phyloP scores from a whole-genome alignment of 1,140 invertebrate species.

The Apis florea region DNA sequence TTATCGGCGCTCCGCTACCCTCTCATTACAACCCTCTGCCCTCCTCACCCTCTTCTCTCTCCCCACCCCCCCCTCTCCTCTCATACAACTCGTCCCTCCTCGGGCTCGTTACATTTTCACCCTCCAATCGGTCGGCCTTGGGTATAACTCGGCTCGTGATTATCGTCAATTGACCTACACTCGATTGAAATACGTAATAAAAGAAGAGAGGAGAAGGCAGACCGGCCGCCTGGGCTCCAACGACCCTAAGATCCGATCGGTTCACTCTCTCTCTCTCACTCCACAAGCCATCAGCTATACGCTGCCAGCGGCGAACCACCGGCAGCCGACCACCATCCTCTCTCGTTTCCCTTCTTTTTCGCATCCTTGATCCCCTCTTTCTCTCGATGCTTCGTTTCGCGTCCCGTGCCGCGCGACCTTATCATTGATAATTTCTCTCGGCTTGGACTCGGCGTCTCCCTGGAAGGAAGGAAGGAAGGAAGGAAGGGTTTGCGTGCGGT shows the following conservation, averaged over 20 bases:
- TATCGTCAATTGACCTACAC: conserved; percentile 67
- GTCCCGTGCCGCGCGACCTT: conserved; percentile 49
- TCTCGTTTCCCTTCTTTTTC: background rate
- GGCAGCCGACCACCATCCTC: conserved; percentile 11
- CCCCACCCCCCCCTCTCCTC: background rate
- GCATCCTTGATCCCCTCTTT: background rate
- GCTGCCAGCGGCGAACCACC: conserved; percentile 26
- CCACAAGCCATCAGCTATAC: conserved; percentile 36
- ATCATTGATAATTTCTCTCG: conserved; percentile 53
- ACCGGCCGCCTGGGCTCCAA: background rate
- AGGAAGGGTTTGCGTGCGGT: conserved; percentile 38
- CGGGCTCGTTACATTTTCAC: conserved; percentile 66
- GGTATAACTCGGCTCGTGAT: conserved; percentile 60
- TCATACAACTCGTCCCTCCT: conserved; percentile 3
- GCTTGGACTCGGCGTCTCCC: too few relatives aligned
- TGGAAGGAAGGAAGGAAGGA: background rate
- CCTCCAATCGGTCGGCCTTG: conserved; percentile 70
- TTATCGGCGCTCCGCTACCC: conserved; percentile 80
- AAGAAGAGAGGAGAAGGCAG: conserved; percentile 35
- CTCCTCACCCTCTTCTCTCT: conserved; percentile 45
- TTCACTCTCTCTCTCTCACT: background rate
- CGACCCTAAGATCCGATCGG: conserved; percentile 42
- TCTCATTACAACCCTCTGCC: conserved; percentile 77
- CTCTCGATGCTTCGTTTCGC: background rate
- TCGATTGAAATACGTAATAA: conserved; percentile 67